Conservation (phyloP, 2,888 invertebrate species). For the Dolichopus griseipennis region DNA sequence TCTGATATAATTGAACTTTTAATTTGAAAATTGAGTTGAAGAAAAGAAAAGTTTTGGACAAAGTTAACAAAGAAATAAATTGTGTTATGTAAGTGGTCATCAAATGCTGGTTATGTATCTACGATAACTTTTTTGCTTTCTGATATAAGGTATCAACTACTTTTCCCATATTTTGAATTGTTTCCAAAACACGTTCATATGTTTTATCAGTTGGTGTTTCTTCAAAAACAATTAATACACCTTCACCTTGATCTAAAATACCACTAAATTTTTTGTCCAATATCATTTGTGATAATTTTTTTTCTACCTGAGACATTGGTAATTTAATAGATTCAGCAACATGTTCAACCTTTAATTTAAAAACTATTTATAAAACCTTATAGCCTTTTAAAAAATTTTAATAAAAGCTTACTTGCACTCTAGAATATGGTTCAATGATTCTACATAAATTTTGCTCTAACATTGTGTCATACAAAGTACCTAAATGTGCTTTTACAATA, state of each 20-base stretch:
- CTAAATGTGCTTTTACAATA: constrained; percentile 93
- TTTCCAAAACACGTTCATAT: constrained; percentile 93
- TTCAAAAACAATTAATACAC: constrained; percentile 95
- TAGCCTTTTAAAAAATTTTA: neutral
- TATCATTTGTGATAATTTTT: constrained; percentile 99
- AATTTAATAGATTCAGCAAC: constrained; percentile 86
- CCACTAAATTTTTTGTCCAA: constrained; percentile 95
- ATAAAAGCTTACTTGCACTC: constrained; percentile 62
- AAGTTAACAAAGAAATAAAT: too few relatives aligned
- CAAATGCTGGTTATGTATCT: constrained; percentile 34
- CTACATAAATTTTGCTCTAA: constrained; percentile 97
- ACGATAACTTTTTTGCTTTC: constrained; percentile 97
- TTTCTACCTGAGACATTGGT: constrained; percentile 86
- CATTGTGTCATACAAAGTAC: constrained; percentile 95
- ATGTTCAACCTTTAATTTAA: constrained; percentile 63
- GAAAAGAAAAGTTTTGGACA: too few relatives aligned
- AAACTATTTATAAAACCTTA: too few relatives aligned
- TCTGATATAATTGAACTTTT: too few relatives aligned
- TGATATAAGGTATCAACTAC: constrained; percentile 98
- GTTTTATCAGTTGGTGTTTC: constrained; percentile 91
- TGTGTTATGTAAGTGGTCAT: constrained; percentile 12
- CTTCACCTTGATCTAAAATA: constrained; percentile 96
- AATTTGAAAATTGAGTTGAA: too few relatives aligned
- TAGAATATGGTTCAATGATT: constrained; percentile 96
- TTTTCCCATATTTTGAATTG: constrained; percentile 98